These are phyloP conservation scores for Drosophila repleta DNA, from an alignment of 1,140 invertebrate species.

Conservation along the genomic window DNA sequence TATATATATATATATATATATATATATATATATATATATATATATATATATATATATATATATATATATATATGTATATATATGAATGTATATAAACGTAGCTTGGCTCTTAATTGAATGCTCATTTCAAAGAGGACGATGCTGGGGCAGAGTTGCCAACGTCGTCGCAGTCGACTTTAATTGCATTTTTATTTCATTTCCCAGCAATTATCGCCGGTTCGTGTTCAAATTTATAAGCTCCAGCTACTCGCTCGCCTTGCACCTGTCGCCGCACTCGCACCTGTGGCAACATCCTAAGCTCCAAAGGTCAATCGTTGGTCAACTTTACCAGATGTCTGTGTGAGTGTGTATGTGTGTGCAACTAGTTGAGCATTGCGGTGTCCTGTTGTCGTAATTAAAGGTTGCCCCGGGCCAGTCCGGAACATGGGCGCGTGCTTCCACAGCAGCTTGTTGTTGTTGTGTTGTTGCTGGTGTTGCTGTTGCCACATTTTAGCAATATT, in stretches of 20 bases:
- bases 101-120: slow-evolving; percentile 71
- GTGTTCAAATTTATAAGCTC: slow-evolving; percentile 77
- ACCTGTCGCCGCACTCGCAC: slow-evolving; percentile 34
- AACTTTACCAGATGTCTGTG: slow-evolving; percentile 26
- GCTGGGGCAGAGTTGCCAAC: slow-evolving; percentile 32
- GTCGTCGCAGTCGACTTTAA: slow-evolving; percentile 62
- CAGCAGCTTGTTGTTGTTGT: slow-evolving; percentile 13
- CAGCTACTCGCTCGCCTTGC: slow-evolving; percentile 19
- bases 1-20: no score
- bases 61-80: no score
- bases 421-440: slow-evolving; percentile 29
- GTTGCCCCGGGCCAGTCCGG: slow-evolving; percentile 45
- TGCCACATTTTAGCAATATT: slow-evolving; percentile 64
- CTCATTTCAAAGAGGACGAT: slow-evolving; percentile 62
- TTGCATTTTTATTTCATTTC: slow-evolving; percentile 82
- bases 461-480: slow-evolving; percentile 38
- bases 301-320: slow-evolving; percentile 67
- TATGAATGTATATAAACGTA: slow-evolving; percentile 6
- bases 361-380: slow-evolving; percentile 62
- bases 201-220: slow-evolving; percentile 78
- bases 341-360: slow-evolving; percentile 59
- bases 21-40: neutral
- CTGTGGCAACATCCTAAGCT: slow-evolving; percentile 55
- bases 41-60: no score
- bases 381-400: slow-evolving; percentile 74